Percentiles rank a stretch among this genome's conserved stretches.
Evolutionary conservation across 2,888 invertebrate genomes (phyloP).

Genomic region (Caenorhabditis macrosperma): DNA sequence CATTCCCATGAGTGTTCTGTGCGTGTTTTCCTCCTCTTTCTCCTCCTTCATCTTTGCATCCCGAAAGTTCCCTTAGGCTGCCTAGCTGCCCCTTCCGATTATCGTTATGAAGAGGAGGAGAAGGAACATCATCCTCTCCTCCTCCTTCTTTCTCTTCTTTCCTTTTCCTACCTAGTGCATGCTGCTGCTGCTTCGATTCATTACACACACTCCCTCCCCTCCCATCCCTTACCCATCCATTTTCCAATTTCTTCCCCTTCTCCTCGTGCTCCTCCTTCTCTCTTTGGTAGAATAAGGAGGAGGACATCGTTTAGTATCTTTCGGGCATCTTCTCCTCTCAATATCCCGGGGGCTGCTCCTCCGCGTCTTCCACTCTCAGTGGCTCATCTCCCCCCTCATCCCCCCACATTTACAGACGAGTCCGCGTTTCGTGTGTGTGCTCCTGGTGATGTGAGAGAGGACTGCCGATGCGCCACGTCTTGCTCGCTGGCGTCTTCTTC

Average conservation of each 20-base stretch:
- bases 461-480: constrained; percentile 51
- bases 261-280: constrained; percentile 23
- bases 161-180: background rate
- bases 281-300: constrained; percentile 21
- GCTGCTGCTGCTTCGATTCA: constrained; percentile 36
- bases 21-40: constrained; percentile 9
- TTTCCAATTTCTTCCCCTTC: constrained; percentile 52
- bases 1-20: constrained; percentile 58
- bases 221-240: constrained; percentile 38
- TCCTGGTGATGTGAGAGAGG: constrained; percentile 46
- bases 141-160: constrained; percentile 19
- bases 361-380: too few relatives aligned
- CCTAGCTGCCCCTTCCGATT: constrained; percentile 45
- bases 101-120: constrained; percentile 58
- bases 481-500: constrained; percentile 33
- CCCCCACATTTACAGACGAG: background rate
- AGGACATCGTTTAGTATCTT: constrained; percentile 56
- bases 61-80: constrained; percentile 8
- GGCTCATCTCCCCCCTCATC: too few relatives aligned
- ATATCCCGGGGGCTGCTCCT: too few relatives aligned
- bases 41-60: too few relatives aligned
- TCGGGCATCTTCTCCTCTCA: constrained; percentile 34
- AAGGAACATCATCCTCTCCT: constrained; percentile 40
- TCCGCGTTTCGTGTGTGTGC: constrained; percentile 12
- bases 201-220: constrained; percentile 39